Conservation (phyloP, 2,113 vertebrate species). For the Caranx ignobilis region DNA sequence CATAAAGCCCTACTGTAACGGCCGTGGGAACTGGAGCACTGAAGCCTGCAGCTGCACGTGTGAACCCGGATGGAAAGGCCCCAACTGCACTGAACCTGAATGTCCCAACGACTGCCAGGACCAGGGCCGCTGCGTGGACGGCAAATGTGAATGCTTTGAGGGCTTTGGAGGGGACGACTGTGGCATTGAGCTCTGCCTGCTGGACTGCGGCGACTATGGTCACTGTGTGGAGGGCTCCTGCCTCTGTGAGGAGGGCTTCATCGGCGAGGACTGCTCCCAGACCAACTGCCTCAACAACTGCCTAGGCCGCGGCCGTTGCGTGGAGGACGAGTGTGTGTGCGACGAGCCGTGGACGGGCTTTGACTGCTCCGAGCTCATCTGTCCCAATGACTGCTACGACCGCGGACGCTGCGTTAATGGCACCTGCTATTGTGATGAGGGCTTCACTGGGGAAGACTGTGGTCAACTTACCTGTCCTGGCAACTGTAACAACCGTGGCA, state of each 20-base stretch:
- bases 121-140: constrained; percentile 92
- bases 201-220: constrained; percentile 89
- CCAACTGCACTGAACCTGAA: constrained; percentile 89
- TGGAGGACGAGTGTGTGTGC: constrained; percentile 92
- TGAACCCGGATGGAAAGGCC: constrained; percentile 86
- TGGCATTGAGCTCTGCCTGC: constrained; percentile 86
- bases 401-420: constrained; percentile 95
- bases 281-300: constrained; percentile 93
- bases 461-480: constrained; percentile 88
- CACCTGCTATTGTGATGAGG: constrained; percentile 92
- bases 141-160: constrained; percentile 92
- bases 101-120: constrained; percentile 94
- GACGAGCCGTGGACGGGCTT: constrained; percentile 93
- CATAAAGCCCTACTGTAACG: constrained; percentile 92
- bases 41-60: constrained; percentile 90
- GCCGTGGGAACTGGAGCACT: constrained; percentile 92
- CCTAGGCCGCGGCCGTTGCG: constrained; percentile 89
- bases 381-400: constrained; percentile 96
- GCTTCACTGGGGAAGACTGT: constrained; percentile 93
- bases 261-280: constrained; percentile 88
- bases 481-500: constrained; percentile 87
- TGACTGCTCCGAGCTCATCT: constrained; percentile 95
- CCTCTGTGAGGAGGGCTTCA: constrained; percentile 90
- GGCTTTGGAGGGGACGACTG: constrained; percentile 91
- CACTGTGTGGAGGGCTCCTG: constrained; percentile 89